Evolutionary conservation across 2,888 invertebrate genomes (phyloP).

Genomic region (Anthrax anthrax): DNA sequence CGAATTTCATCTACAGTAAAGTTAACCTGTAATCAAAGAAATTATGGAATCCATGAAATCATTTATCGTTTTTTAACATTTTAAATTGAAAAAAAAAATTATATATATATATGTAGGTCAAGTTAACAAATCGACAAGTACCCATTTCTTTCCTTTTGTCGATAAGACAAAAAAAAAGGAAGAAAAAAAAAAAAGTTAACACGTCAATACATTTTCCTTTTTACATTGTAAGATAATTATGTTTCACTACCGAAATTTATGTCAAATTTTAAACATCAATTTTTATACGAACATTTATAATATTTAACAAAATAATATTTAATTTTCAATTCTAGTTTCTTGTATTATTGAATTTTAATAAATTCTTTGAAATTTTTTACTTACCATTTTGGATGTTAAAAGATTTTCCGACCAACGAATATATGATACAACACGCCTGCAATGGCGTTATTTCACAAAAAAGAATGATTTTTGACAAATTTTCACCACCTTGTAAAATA

Average conservation of each 20-base stretch:
- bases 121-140: too few relatives aligned
- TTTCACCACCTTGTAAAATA: background rate
- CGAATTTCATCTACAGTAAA: constrained; percentile 99
- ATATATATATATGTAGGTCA: too few relatives aligned
- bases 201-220: background rate
- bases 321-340: background rate
- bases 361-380: constrained; percentile 19
- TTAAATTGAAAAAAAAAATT: background rate
- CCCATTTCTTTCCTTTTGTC: too few relatives aligned
- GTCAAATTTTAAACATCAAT: background rate
- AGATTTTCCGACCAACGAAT: constrained; percentile 54
- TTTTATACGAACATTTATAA: background rate
- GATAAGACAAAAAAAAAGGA: background rate
- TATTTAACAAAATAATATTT: background rate
- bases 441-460: constrained; percentile 49
- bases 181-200: background rate
- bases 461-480: background rate
- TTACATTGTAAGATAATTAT: background rate
- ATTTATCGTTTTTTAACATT: background rate
- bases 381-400: constrained; percentile 44
- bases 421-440: constrained; percentile 69
- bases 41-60: background rate
- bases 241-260: background rate
- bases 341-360: background rate
- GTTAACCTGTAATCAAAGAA: constrained; percentile 69